phyloP scores from a whole-genome alignment of 2,113 vertebrate species.

The Hippocampus mohnikei region DNA sequence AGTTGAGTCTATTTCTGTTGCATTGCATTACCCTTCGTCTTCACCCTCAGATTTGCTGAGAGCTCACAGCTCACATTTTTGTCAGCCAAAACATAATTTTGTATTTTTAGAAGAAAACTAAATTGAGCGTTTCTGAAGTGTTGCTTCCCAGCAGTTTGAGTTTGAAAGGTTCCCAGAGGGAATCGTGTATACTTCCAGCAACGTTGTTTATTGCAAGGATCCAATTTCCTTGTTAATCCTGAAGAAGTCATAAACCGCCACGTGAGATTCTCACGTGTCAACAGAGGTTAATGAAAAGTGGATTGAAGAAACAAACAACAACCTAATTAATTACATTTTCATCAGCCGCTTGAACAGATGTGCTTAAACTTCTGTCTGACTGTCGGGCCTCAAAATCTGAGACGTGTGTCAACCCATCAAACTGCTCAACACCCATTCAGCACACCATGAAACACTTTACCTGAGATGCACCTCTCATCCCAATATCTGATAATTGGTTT shows the following conservation, averaged over 20 bases:
- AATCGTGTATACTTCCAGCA: constrained; percentile 39
- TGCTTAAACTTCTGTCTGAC: constrained; percentile 52
- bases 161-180: constrained; percentile 22
- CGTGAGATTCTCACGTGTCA: constrained; percentile 42
- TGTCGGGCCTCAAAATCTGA: constrained; percentile 32
- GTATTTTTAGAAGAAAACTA: neutral
- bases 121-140: neutral
- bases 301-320: constrained; percentile 64
- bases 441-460: constrained; percentile 65
- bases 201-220: constrained; percentile 64
- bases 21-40: neutral
- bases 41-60: neutral
- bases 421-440: constrained; percentile 71
- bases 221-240: constrained; percentile 65
- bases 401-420: constrained; percentile 62
- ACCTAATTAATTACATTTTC: constrained; percentile 68
- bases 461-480: constrained; percentile 62
- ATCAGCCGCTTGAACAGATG: constrained; percentile 37
- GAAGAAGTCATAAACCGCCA: constrained; percentile 51
- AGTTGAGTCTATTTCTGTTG: neutral
- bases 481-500: constrained; percentile 75
- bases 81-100: neutral
- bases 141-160: neutral
- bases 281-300: constrained; percentile 72
- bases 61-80: neutral